These are phyloP conservation scores for Allacma fusca DNA, from an alignment of 2,888 invertebrate genomes.

Conservation along the genomic window DNA sequence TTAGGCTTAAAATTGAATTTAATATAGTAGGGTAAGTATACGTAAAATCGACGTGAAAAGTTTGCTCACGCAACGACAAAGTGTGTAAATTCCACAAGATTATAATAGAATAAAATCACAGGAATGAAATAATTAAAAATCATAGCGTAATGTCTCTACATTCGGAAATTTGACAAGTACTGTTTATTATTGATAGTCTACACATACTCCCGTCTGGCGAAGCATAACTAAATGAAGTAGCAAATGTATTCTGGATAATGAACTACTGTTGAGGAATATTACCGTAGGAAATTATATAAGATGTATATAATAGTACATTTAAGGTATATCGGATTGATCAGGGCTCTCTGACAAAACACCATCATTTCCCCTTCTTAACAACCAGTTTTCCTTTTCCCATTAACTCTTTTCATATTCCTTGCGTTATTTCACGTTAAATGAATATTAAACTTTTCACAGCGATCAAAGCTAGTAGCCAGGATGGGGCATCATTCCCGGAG, in stretches of 20 bases:
- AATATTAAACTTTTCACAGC: not conserved
- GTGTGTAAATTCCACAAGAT: not conserved
- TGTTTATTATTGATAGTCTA: constrained; percentile 23
- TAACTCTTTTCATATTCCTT: not conserved
- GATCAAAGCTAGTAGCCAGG: constrained; percentile 34
- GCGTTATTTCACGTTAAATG: not conserved
- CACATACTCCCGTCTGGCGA: not conserved
- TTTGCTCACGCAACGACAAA: not conserved
- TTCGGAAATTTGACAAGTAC: constrained; percentile 19
- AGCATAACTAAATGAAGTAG: constrained; percentile 24
- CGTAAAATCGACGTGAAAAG: not conserved
- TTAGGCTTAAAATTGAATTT: not conserved
- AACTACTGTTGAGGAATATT: constrained; percentile 16
- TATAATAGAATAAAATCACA: constrained; percentile 13
- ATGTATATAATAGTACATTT: not conserved
- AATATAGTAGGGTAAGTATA: not conserved
- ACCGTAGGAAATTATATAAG: constrained; percentile 24
- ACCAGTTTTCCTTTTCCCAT: not conserved
- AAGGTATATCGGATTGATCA: constrained; percentile 14
- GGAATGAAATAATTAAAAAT: constrained; percentile 11
- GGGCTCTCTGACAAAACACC: constrained; percentile 14
- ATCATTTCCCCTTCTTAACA: not conserved
- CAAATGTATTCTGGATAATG: constrained; percentile 11
- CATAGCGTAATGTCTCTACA: constrained; percentile 8
- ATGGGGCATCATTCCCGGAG: constrained; percentile 44